A percentile compares a stretch with the other conserved stretches of the same genome.
Evolutionary conservation across 2,888 invertebrate species (phyloP).

Genomic region (Coenonympha arcania): DNA sequence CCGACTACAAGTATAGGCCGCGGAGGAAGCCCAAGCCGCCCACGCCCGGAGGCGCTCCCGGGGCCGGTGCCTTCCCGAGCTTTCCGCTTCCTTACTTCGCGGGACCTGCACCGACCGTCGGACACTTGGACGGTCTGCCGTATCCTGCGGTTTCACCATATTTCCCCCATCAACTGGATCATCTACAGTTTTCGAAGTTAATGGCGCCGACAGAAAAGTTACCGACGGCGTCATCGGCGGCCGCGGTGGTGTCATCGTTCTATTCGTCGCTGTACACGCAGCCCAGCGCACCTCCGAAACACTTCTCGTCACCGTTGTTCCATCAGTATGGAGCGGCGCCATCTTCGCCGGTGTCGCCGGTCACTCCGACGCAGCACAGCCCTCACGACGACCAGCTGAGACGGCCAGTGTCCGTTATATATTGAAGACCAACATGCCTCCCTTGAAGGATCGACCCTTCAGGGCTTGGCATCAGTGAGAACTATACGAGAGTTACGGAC

Average conservation of each 20-base stretch:
- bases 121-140: constrained; percentile 75
- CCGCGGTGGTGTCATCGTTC: constrained; percentile 78
- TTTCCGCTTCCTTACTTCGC: constrained; percentile 79
- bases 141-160: constrained; percentile 81
- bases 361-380: constrained; percentile 63
- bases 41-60: constrained; percentile 64
- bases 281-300: constrained; percentile 67
- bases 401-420: constrained; percentile 81
- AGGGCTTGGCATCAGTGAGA: constrained; percentile 44
- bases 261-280: constrained; percentile 80
- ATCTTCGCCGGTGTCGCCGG: constrained; percentile 64
- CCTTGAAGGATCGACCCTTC: constrained; percentile 50
- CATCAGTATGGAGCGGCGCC: constrained; percentile 70
- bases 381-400: constrained; percentile 76
- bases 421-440: constrained; percentile 73
- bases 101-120: constrained; percentile 73
- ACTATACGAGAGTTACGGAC: constrained; percentile 37
- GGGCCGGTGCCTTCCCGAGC: constrained; percentile 75
- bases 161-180: constrained; percentile 83
- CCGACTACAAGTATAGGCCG: constrained; percentile 92
- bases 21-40: constrained; percentile 87
- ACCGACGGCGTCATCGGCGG: constrained; percentile 68
- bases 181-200: constrained; percentile 76
- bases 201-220: constrained; percentile 68
- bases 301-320: constrained; percentile 69